Evolutionary conservation across 2,888 invertebrate genomes (phyloP).

Genomic region (Hofmannophila pseudospretella): DNA sequence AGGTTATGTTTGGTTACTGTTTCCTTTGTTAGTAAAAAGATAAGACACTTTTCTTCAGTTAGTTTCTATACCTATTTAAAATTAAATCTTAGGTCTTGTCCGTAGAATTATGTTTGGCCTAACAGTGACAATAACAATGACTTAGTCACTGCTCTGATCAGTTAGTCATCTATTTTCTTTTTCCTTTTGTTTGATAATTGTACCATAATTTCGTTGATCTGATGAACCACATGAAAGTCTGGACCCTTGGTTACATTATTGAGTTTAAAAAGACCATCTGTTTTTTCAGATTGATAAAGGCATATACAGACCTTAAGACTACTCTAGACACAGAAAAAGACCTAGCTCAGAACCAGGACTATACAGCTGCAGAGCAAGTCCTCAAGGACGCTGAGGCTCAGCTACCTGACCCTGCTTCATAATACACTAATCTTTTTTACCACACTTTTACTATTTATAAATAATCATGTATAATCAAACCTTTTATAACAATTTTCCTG

Average conservation of each 20-base stretch:
- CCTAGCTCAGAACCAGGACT: slow-evolving; percentile 85
- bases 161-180: not conserved
- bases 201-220: not conserved
- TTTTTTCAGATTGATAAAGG: slow-evolving; percentile 81
- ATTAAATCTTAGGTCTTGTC: no score
- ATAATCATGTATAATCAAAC: slow-evolving; percentile 64
- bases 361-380: slow-evolving; percentile 80
- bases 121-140: no score
- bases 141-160: no score
- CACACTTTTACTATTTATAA: slow-evolving; percentile 34
- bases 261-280: no score
- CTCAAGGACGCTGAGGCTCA: slow-evolving; percentile 82
- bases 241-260: no score
- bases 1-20: no score
- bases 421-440: slow-evolving; percentile 16
- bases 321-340: slow-evolving; percentile 86
- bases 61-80: no score
- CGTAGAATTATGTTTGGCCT: no score
- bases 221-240: no score
- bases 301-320: slow-evolving; percentile 85
- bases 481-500: slow-evolving; percentile 50
- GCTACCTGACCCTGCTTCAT: slow-evolving; percentile 53
- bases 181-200: not conserved
- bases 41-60: no score
- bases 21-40: no score